These are phyloP conservation scores for Ceyx margarethae DNA, from an alignment of 2,113 vertebrate genomes.

Conservation along the genomic window DNA sequence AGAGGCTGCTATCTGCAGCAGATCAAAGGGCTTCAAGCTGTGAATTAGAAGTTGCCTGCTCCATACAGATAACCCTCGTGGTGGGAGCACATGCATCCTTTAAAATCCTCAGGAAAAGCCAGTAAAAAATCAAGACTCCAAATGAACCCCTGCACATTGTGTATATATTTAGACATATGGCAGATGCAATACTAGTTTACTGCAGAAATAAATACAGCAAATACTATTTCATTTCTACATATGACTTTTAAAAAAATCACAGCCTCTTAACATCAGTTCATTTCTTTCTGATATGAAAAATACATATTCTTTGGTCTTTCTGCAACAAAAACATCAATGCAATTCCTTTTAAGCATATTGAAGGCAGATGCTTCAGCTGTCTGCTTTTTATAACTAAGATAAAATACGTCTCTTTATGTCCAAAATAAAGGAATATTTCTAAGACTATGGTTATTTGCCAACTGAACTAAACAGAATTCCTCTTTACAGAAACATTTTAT, in stretches of 20 bases:
- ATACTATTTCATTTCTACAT: background rate
- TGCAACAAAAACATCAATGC: background rate
- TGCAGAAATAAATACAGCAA: background rate
- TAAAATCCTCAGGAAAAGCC: background rate
- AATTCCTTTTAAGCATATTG: constrained; percentile 18
- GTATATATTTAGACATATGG: background rate
- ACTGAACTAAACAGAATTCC: background rate
- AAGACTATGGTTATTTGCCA: background rate
- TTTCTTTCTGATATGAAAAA: constrained; percentile 10
- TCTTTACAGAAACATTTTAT: background rate
- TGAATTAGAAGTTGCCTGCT: background rate
- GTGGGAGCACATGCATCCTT: background rate
- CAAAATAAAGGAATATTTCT: background rate
- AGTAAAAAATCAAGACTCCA: constrained; percentile 12
- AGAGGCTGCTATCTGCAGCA: background rate
- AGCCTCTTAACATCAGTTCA: background rate
- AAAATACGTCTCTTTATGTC: background rate
- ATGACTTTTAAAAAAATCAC: background rate
- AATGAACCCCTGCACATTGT: background rate
- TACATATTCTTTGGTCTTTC: background rate
- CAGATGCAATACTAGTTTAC: background rate
- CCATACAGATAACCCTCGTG: background rate
- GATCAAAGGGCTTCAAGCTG: background rate
- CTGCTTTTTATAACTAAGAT: background rate
- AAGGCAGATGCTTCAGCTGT: constrained; percentile 18